These are phyloP conservation scores for Forbesichthys agassizii DNA, from an alignment of 2,113 vertebrate species.

Conservation along the genomic window DNA sequence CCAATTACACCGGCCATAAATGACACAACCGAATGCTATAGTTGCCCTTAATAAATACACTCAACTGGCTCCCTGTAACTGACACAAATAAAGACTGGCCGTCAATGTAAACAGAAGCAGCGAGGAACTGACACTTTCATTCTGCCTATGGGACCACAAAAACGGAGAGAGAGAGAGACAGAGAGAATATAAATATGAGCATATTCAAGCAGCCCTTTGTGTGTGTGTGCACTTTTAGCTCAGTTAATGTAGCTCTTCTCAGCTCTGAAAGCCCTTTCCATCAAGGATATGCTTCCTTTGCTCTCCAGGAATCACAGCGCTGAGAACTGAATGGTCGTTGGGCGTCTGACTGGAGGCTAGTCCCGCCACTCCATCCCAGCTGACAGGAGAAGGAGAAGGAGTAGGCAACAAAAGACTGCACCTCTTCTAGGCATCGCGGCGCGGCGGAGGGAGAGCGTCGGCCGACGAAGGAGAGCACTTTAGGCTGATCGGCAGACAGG, in stretches of 20 bases:
- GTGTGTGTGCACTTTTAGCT: not conserved
- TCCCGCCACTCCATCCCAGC: slow-evolving; percentile 37
- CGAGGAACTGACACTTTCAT: not conserved
- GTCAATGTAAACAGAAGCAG: not conserved
- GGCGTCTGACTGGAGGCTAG: slow-evolving; percentile 19
- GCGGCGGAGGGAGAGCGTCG: slow-evolving; percentile 35
- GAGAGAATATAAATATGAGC: no score
- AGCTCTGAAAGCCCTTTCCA: slow-evolving; percentile 1
- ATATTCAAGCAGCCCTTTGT: not conserved
- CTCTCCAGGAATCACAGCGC: slow-evolving; percentile 12
- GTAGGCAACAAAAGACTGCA: slow-evolving; percentile 34
- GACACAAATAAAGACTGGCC: not conserved
- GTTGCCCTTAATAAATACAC: no score
- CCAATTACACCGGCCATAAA: no score
- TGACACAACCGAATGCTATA: no score
- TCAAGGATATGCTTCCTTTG: slow-evolving; percentile 5
- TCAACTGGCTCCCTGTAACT: not conserved
- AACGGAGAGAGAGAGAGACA: no score
- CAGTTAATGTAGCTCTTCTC: slow-evolving; percentile 1
- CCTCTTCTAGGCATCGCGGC: slow-evolving; percentile 51
- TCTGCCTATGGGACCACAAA: not conserved
- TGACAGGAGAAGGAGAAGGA: slow-evolving; percentile 26
- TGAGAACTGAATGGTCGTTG: slow-evolving; percentile 18
- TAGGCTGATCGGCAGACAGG: slow-evolving; percentile 61
- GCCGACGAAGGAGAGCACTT: slow-evolving; percentile 68